Conservation (phyloP, 2,888 invertebrate genomes). For the Chrysolina americana region DNA sequence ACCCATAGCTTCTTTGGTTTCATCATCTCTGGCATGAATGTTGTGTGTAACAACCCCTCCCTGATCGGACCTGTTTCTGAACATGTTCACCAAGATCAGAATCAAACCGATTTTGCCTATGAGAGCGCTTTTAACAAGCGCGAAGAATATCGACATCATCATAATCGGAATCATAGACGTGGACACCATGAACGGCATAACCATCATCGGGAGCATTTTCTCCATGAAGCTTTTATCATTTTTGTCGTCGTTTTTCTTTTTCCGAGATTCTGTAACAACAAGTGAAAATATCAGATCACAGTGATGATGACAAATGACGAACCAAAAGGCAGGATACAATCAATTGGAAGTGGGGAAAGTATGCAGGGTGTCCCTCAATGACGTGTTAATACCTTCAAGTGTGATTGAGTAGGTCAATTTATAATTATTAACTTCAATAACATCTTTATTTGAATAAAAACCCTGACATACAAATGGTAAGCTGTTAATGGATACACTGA, state of each 20-base stretch:
- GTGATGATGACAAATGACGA: background rate
- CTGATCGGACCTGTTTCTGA: conserved; percentile 62
- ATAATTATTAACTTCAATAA: no score
- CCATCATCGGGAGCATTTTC: conserved; percentile 77
- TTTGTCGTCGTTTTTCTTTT: conserved; percentile 52
- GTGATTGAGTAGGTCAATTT: no score
- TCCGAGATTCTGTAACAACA: conserved; percentile 29
- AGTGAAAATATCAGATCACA: background rate
- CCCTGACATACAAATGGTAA: no score
- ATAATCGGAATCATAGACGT: conserved; percentile 80
- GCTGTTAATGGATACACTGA: no score
- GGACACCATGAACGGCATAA: conserved; percentile 81
- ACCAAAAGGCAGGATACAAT: no score
- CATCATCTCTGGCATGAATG: conserved; percentile 36
- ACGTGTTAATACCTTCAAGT: no score
- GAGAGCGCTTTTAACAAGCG: conserved; percentile 77
- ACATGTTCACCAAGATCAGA: conserved; percentile 77
- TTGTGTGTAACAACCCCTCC: conserved; percentile 62
- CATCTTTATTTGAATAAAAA: no score
- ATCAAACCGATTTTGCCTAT: conserved; percentile 82
- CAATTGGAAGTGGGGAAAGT: no score
- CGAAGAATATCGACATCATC: conserved; percentile 79
- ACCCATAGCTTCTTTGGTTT: conserved; percentile 57
- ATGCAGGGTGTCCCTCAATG: no score
- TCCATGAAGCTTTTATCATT: conserved; percentile 72